Evolutionary conservation across 2,113 vertebrate species (phyloP).

Genomic region (Anolis sagrei): DNA sequence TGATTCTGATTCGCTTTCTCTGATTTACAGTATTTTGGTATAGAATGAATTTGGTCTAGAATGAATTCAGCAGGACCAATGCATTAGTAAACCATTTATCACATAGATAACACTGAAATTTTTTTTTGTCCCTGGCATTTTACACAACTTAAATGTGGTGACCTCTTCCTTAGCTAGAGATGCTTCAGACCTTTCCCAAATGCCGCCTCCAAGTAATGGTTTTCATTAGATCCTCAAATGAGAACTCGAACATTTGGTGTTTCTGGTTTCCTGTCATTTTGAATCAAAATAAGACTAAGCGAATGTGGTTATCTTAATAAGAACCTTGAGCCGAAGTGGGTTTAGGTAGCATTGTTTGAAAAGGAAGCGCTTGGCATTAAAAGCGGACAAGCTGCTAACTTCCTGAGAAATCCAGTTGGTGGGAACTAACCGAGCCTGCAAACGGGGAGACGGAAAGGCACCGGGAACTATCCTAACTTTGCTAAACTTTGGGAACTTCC

Average conservation of each 20-base stretch:
- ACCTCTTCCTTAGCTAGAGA: background rate
- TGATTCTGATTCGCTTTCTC: too few relatives aligned
- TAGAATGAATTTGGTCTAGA: too few relatives aligned
- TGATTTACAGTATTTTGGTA: background rate
- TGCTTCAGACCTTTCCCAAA: background rate
- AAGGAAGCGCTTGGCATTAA: conserved; percentile 39
- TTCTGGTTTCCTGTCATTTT: conserved; percentile 63
- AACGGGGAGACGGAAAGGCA: conserved; percentile 33
- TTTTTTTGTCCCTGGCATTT: background rate
- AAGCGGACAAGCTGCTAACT: conserved; percentile 46
- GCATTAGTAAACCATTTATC: background rate
- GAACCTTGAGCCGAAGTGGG: conserved; percentile 35
- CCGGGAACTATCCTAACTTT: conserved; percentile 32
- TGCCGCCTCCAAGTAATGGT: conserved; percentile 35
- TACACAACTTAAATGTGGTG: background rate
- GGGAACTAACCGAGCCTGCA: background rate
- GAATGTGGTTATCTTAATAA: conserved; percentile 32
- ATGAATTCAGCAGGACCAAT: background rate
- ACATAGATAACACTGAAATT: background rate
- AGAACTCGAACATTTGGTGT: conserved; percentile 37
- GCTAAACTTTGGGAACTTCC: conserved; percentile 31
- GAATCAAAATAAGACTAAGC: conserved; percentile 57
- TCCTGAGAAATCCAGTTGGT: background rate
- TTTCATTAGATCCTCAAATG: conserved; percentile 49
- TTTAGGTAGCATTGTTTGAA: conserved; percentile 41